These are phyloP conservation scores for Crocodylus rhombifer DNA, from an alignment of 2,797 vertebrate species.

Conservation along the genomic window DNA sequence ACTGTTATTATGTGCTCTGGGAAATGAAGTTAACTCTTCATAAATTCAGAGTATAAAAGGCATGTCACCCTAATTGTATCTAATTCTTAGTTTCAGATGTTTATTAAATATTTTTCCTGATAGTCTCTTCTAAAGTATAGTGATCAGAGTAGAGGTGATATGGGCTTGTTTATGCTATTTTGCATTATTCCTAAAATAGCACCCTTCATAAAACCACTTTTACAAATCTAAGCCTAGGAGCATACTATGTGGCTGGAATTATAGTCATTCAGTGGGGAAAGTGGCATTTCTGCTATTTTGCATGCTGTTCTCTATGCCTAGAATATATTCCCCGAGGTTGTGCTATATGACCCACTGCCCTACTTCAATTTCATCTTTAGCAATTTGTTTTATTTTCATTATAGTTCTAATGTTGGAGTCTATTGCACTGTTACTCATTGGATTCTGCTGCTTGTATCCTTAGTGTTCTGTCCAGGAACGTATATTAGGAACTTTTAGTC, in stretches of 20 bases:
- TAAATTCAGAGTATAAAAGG: neutral
- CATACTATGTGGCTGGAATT: neutral
- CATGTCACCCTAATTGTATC: neutral
- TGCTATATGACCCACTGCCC: neutral
- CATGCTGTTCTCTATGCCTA: neutral
- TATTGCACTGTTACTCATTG: neutral
- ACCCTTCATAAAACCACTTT: neutral
- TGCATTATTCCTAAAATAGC: neutral
- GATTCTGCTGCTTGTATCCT: neutral
- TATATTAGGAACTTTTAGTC: neutral
- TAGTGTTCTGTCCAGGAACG: neutral
- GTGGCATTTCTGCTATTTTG: neutral
- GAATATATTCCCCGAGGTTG: neutral
- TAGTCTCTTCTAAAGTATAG: neutral
- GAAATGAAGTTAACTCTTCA: neutral
- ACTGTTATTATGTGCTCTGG: neutral
- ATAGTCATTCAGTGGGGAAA: neutral
- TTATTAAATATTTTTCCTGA: neutral
- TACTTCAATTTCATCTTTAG: neutral
- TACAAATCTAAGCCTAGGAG: neutral
- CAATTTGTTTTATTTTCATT: neutral
- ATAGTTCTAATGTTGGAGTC: neutral
- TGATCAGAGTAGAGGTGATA: neutral
- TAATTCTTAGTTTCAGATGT: neutral
- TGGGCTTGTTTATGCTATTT: neutral